These are phyloP conservation scores for Pyrgilauda ruficollis DNA, from an alignment of 2,113 vertebrate species.

Conservation along the genomic window DNA sequence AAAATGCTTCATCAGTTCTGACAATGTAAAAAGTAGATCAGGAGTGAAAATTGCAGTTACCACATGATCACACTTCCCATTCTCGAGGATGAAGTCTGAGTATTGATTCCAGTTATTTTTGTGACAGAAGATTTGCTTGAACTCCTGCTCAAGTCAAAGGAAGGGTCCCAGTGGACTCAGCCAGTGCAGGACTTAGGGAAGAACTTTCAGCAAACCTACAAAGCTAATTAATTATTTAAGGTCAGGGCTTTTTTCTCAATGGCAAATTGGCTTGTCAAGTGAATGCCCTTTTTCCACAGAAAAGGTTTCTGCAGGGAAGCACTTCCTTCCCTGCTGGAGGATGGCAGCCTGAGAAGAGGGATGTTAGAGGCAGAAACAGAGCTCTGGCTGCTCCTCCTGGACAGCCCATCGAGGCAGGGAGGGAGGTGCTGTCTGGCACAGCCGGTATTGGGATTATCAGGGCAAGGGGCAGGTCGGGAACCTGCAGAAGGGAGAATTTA, in stretches of 20 bases:
- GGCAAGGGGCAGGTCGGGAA: neutral
- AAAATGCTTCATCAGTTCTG: constrained; percentile 40
- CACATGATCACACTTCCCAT: neutral
- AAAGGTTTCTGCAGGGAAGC: neutral
- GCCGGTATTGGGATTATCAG: rapidly evolving
- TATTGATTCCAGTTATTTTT: neutral
- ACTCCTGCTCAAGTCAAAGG: neutral
- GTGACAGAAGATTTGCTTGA: neutral
- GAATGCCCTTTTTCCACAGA: neutral
- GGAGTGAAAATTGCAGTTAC: neutral
- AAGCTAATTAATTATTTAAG: neutral
- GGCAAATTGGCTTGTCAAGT: neutral
- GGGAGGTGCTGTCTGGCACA: rapidly evolving
- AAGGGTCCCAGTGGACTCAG: neutral
- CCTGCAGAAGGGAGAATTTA: neutral
- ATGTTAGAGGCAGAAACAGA: rapidly evolving
- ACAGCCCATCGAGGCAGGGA: rapidly evolving
- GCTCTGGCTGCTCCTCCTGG: neutral
- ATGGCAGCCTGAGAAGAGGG: neutral
- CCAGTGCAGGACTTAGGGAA: neutral
- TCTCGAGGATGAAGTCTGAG: neutral
- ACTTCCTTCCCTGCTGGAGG: neutral
- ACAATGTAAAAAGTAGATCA: neutral
- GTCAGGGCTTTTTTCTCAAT: neutral
- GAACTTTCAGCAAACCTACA: neutral